phyloP scores from a whole-genome alignment of 2,888 invertebrate species.

The Nematopogon swammerdamellus region DNA sequence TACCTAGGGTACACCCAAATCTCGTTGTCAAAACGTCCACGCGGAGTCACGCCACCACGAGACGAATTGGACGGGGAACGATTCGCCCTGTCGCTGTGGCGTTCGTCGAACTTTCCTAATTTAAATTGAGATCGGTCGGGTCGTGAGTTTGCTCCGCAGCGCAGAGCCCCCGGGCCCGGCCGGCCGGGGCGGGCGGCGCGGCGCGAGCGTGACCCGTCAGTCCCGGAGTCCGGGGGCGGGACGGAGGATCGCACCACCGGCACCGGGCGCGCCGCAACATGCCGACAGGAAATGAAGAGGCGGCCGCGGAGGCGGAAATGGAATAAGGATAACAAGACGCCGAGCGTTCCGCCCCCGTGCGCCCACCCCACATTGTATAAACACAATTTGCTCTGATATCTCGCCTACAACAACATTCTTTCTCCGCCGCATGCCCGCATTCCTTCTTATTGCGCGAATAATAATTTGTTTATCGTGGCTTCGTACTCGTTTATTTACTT shows the following conservation, averaged over 20 bases:
- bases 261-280: no score
- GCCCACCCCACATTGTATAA: constrained; percentile 8
- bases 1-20: no score
- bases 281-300: not conserved
- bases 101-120: not conserved
- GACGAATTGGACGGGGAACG: no score
- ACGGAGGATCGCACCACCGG: no score
- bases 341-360: constrained; percentile 1
- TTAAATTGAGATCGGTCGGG: not conserved
- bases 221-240: not conserved
- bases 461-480: constrained; percentile 36
- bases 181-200: no score
- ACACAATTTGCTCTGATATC: constrained; percentile 25
- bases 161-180: no score
- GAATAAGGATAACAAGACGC: constrained; percentile 16
- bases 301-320: constrained; percentile 10
- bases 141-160: no score
- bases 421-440: constrained; percentile 17
- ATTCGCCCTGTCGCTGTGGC: no score
- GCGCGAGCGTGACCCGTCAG: not conserved
- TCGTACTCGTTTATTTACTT: constrained; percentile 20
- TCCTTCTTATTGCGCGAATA: constrained; percentile 26
- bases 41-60: no score
- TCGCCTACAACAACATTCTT: constrained; percentile 23
- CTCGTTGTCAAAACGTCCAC: no score